phyloP scores from a whole-genome alignment of 1,140 invertebrate species.

The Zaprionus lachaisei region DNA sequence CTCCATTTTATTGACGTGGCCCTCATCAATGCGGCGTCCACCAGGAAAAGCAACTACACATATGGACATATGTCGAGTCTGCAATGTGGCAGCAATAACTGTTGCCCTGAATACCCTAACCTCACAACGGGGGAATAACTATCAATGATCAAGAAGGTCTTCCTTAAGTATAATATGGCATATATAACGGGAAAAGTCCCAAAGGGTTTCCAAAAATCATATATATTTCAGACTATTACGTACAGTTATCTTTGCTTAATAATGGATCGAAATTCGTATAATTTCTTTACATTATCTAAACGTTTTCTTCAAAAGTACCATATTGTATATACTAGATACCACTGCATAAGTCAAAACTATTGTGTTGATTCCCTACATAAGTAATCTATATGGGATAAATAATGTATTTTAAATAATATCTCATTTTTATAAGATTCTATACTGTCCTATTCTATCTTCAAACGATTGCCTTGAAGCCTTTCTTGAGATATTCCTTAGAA shows the following conservation, averaged over 20 bases:
- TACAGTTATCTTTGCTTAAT: neutral
- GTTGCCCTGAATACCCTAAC: slow-evolving; percentile 25
- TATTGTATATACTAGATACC: too few relatives aligned
- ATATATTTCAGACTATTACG: neutral
- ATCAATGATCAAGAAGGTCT: neutral
- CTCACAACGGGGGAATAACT: neutral
- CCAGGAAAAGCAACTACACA: slow-evolving; percentile 28
- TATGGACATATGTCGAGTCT: slow-evolving; percentile 30
- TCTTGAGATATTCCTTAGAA: neutral
- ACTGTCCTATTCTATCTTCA: too few relatives aligned
- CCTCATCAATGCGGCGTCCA: slow-evolving; percentile 55
- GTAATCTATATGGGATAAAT: too few relatives aligned
- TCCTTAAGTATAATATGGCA: neutral
- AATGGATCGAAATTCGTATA: too few relatives aligned
- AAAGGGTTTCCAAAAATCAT: too few relatives aligned
- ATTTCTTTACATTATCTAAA: too few relatives aligned
- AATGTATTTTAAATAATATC: too few relatives aligned
- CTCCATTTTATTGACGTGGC: slow-evolving; percentile 53
- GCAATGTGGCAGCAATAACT: slow-evolving; percentile 11
- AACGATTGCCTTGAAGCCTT: too few relatives aligned
- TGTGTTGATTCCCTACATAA: too few relatives aligned
- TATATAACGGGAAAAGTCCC: too few relatives aligned
- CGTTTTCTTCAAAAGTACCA: too few relatives aligned
- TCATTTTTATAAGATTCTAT: neutral
- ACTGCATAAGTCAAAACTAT: too few relatives aligned